Percentiles rank a stretch among this genome's conserved stretches.
phyloP scores from a whole-genome alignment of 1,140 invertebrate species.

The Rhopalosiphum padi region DNA sequence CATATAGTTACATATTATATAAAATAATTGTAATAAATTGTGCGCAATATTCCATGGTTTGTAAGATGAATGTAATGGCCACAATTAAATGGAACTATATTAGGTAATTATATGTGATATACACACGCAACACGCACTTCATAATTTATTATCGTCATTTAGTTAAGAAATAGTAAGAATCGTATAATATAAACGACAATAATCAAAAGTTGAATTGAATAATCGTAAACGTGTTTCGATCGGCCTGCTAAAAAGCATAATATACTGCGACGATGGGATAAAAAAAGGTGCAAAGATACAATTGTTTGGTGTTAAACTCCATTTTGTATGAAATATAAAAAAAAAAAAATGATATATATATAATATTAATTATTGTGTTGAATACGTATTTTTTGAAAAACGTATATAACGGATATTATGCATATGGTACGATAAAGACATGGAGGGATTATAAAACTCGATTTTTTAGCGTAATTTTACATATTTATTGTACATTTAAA shows the following conservation, averaged over 20 bases:
- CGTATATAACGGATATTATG: too few species aligned
- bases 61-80: neutral
- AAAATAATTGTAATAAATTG: neutral
- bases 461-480: too few species aligned
- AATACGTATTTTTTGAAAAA: too few species aligned
- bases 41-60: neutral
- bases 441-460: too few species aligned
- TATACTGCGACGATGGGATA: neutral
- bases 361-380: too few species aligned
- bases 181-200: neutral
- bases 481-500: too few species aligned
- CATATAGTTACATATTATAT: neutral
- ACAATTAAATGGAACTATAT: too few species aligned
- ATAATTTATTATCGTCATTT: neutral
- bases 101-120: neutral
- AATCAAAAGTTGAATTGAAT: neutral
- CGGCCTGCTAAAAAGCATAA: neutral
- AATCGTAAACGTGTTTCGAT: too few species aligned
- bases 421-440: too few species aligned
- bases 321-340: too few species aligned
- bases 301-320: too few species aligned
- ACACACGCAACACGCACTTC: neutral
- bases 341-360: too few species aligned
- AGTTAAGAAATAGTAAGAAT: neutral
- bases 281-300: neutral